A percentile compares a stretch with the other conserved stretches of the same genome.
These are phyloP conservation scores for Anarsia innoxiella DNA, from an alignment of 2,888 invertebrate genomes.

Conservation along the genomic window DNA sequence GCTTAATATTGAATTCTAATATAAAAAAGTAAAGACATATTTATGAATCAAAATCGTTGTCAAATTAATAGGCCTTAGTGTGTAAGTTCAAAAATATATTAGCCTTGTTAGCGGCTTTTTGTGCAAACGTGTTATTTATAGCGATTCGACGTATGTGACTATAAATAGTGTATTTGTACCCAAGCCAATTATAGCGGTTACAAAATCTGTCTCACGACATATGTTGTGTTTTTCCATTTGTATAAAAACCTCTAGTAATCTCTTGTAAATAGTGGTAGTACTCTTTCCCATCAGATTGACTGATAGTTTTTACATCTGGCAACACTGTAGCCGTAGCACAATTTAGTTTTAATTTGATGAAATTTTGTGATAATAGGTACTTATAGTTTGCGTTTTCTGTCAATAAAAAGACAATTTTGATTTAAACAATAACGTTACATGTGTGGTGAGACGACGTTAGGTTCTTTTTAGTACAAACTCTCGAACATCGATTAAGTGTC, in stretches of 20 bases:
- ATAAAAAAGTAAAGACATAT: too few species aligned
- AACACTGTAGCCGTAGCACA: slow-evolving; percentile 50
- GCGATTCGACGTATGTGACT: too few species aligned
- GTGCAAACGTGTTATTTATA: too few species aligned
- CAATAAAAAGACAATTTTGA: slow-evolving; percentile 49
- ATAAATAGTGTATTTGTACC: slow-evolving; percentile 1
- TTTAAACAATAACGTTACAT: slow-evolving; percentile 60
- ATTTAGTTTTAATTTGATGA: slow-evolving; percentile 58
- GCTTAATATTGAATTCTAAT: too few species aligned
- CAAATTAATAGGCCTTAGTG: too few species aligned
- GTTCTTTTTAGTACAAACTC: slow-evolving; percentile 27
- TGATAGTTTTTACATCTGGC: slow-evolving; percentile 38
- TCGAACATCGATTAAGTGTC: slow-evolving; percentile 7
- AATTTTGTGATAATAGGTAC: slow-evolving; percentile 71
- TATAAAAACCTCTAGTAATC: slow-evolving; percentile 33
- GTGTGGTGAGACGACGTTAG: slow-evolving; percentile 75
- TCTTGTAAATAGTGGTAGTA: slow-evolving; percentile 49
- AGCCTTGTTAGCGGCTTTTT: too few species aligned
- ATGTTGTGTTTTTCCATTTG: slow-evolving; percentile 53
- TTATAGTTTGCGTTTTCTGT: slow-evolving; percentile 45
- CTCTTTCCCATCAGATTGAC: slow-evolving; percentile 69
- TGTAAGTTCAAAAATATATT: too few species aligned
- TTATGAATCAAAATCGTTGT: too few species aligned
- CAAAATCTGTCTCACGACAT: slow-evolving; percentile 63
- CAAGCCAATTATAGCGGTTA: slow-evolving; percentile 5